Percentiles rank a stretch among this genome's conserved stretches.
phyloP scores from a whole-genome alignment of 2,113 vertebrate genomes.

The Canis aureus region DNA sequence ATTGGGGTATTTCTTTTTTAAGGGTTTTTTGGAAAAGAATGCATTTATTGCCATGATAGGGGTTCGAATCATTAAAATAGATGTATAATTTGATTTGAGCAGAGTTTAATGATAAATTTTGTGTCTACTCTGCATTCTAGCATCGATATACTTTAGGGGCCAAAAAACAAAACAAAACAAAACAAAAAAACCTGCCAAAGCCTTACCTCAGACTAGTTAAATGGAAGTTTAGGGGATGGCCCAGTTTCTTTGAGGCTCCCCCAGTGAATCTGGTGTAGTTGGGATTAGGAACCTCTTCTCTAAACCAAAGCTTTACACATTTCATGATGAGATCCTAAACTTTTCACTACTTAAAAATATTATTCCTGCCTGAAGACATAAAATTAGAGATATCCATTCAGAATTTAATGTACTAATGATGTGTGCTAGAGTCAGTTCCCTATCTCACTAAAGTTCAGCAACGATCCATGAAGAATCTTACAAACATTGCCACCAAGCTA shows the following conservation, averaged over 20 bases:
- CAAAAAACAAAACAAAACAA: neutral
- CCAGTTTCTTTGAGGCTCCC: neutral
- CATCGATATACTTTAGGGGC: neutral
- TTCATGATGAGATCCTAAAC: neutral
- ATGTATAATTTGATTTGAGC: conserved; percentile 2
- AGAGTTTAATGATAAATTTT: neutral
- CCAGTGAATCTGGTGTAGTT: neutral
- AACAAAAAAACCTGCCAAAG: neutral
- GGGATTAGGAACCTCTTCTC: neutral
- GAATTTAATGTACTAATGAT: neutral
- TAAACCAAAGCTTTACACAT: neutral
- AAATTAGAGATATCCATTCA: neutral
- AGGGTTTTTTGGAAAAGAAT: neutral
- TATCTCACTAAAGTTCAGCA: neutral
- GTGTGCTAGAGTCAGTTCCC: neutral
- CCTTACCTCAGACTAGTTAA: neutral
- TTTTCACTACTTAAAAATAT: neutral
- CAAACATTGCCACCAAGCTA: neutral
- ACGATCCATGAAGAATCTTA: neutral
- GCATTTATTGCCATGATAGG: neutral
- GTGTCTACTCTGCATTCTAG: neutral
- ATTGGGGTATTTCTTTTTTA: neutral
- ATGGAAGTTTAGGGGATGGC: neutral
- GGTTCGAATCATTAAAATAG: neutral
- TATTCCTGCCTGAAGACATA: neutral